Evolutionary conservation across 2,113 vertebrate species (phyloP).

Genomic region (Heterotis niloticus): DNA sequence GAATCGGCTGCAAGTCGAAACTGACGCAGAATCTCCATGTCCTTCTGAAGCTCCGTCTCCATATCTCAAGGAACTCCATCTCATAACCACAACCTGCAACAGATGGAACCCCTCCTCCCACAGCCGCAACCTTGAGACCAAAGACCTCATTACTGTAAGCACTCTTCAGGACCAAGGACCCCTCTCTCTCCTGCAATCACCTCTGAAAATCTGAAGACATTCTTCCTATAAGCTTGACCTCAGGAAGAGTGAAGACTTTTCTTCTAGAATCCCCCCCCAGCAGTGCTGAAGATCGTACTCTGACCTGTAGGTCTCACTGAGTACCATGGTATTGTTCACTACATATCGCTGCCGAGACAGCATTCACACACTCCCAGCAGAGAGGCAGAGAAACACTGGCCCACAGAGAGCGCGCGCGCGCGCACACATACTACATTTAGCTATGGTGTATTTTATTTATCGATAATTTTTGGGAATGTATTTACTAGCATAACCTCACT

Average conservation of each 20-base stretch:
- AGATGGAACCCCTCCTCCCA: background rate
- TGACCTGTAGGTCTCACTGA: no score
- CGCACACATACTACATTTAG: background rate
- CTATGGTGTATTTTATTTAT: slow-evolving; percentile 3
- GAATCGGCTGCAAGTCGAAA: slow-evolving; percentile 21
- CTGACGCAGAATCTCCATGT: background rate
- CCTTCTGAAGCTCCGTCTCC: background rate
- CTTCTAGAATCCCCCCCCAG: no score
- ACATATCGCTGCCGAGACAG: background rate
- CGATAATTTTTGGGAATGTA: background rate
- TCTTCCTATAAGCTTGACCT: background rate
- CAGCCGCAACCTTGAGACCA: background rate
- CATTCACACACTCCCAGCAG: background rate
- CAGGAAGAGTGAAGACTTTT: background rate
- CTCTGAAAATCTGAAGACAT: background rate
- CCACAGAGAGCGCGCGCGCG: background rate
- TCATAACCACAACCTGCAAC: background rate
- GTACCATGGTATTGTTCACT: background rate
- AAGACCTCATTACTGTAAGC: background rate
- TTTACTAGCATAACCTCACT: background rate
- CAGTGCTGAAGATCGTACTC: no score
- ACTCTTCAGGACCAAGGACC: background rate
- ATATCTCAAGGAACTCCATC: background rate
- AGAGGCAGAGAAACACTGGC: background rate
- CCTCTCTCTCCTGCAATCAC: background rate